A percentile compares a stretch with the other conserved stretches of the same genome.
These are phyloP conservation scores for Rhinogobius similis DNA, from an alignment of 2,113 vertebrate genomes.

Conservation along the genomic window DNA sequence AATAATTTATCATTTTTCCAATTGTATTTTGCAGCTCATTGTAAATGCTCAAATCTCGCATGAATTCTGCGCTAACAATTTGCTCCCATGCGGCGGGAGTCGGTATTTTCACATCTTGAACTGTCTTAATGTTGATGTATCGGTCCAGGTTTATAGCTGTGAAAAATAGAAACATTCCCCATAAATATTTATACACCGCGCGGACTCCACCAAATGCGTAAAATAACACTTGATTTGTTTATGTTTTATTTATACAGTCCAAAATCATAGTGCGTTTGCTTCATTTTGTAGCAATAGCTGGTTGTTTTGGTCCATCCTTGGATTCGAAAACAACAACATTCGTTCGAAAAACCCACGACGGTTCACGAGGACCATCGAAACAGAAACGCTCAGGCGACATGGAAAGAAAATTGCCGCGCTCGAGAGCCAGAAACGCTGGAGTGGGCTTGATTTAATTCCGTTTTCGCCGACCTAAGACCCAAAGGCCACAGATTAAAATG, in stretches of 20 bases:
- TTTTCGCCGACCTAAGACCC: not conserved
- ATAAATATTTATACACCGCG: not conserved
- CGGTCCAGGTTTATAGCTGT: not conserved
- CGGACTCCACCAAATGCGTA: not conserved
- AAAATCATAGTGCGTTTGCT: not conserved
- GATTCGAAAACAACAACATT: not conserved
- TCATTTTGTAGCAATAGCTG: not conserved
- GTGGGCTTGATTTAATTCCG: constrained; percentile 4
- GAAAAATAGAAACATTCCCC: not conserved
- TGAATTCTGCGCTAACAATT: no score
- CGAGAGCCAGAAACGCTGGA: not conserved
- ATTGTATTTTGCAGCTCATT: no score
- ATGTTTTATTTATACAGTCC: not conserved
- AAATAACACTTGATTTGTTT: not conserved
- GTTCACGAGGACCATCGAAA: not conserved
- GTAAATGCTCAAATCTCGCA: no score
- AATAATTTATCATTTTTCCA: no score
- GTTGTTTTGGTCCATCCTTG: not conserved
- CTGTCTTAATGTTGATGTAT: not conserved
- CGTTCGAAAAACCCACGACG: not conserved
- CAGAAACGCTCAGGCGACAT: not conserved
- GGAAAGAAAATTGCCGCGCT: not conserved
- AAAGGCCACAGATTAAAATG: not conserved
- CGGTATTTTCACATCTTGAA: no score
- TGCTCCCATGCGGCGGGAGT: no score